Base-by-base conservation (phyloP, 2,797 vertebrate species). In the Poecilia gillii region DNA sequence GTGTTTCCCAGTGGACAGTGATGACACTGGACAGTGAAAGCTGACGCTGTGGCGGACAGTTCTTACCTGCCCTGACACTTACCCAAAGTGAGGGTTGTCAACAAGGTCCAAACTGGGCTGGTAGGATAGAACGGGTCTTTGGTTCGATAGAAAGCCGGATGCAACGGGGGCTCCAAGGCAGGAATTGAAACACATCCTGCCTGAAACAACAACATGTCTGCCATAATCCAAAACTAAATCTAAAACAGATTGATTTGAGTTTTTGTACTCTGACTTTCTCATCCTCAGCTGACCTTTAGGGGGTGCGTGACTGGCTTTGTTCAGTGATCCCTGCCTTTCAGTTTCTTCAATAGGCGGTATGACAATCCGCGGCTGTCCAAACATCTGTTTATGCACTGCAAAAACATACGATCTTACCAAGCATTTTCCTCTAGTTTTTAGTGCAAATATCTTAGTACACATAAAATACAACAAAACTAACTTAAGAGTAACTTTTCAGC, bases 81-180 rank as follows among this genome's bases (percentile, higher is more conserved):
- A 95, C 94, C 91, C 90, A 72, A 91, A 84, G 16, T 72, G 79
- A 66, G 90, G 91, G 85, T 88, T 95, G 85, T 91, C 92, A 72
- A 4, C 73, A 74, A 46, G 73, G 71, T 93, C 90, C 87, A 92
- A 73, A 75, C 81, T 87, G 75, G 90, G 84, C 13, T 59, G 88
- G 82, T 93, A 88, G 78, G 79, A 86, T 1, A 91, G 16, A 46
- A 77, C 90, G 18, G 91, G 90, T 78, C 90, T 90, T 41, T 87
- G 85, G 84, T 92, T 94, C 73, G 88, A 78, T n/a, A 83, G 82
- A 85, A 81, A 92, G 36, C 92, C 92, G 0, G 89, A 85, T 7
- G 6, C 36, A 75, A 43, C 68, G 64, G 81, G 77, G 85, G n/a
- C 77, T 47, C 85, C 51, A 12, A 86, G 53, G 76, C 62, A 9